Base-by-base conservation (phyloP, 2,888 invertebrate species). In the Schrankia costaestrigalis region DNA sequence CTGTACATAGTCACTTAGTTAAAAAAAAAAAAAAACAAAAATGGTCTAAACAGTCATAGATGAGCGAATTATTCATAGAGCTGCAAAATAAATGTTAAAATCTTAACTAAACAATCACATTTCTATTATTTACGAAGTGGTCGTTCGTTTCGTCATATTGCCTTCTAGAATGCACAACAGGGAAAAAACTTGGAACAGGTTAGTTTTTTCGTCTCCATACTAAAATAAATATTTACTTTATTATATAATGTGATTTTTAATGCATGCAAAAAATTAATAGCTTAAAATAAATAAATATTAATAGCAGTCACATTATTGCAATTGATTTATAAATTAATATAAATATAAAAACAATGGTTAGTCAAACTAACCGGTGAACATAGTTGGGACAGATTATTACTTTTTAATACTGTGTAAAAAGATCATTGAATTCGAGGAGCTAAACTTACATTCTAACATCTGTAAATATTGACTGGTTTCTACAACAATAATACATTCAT, bases 341-440 rank as follows among this genome's bases (percentile, higher is more conserved):
- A 30, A 35, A 27, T 13, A 30, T 40, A 32, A 26, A 28, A 31
- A 23, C 9, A 22, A 6, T 8, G 14, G 31, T 44, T 29, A 41
- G 45, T 41, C 24, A 42, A 24, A 42, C 37, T 29, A 47, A 50
- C 43, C 34, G 25, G 26, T 23, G 10, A 7, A 13, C 11, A 34
- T 9, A 34, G 21, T 8, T 12, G 6, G 31, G 27, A 37, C 26
- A 32, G 37, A 37, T 18, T 17, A 23, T 36, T 36, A n/a, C n/a
- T 2, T 9, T 40, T 25, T 55, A 55, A 56, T 55, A 54, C 53
- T 54, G 56, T 33, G 37, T 43, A 35, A 38, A 35, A 38, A 44
- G 33, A 44, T 47, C 29, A 9, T 34, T 26, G 26, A 13, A 41
- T 38, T 41, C 24, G 18, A 35, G 18, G 30, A 26, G 17, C 17